These are phyloP conservation scores for Xiphophorus birchmanni DNA, from an alignment of 2,797 vertebrate genomes.

Conservation along the genomic window DNA sequence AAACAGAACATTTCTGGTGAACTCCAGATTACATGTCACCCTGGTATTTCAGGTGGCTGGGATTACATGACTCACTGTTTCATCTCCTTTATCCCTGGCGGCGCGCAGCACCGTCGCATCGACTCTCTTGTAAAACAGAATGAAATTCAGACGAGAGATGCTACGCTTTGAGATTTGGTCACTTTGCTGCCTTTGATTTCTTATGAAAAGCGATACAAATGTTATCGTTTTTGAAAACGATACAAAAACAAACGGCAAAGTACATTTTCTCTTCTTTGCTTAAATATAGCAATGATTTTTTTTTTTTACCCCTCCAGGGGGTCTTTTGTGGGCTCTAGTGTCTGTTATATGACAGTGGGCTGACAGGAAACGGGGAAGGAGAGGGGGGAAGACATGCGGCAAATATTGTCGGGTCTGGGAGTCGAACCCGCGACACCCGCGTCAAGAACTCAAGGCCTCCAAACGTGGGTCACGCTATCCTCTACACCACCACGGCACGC, in stretches of 20 bases:
- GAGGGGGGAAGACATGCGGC: no score
- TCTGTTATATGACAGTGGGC: no score
- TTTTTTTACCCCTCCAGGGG: no score
- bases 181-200: background rate
- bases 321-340: no score
- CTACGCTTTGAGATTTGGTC: background rate
- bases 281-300: background rate
- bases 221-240: background rate
- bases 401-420: no score
- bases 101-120: background rate
- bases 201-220: background rate
- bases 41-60: conserved; percentile 25
- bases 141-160: background rate
- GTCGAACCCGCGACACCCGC: no score
- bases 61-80: conserved; percentile 62
- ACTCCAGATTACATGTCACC: conserved; percentile 13
- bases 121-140: background rate
- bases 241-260: background rate
- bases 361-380: no score
- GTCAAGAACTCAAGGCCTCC: no score
- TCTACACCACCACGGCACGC: no score
- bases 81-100: conserved; percentile 42
- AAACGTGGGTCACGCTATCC: no score
- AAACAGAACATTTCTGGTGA: background rate
- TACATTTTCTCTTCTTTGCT: background rate